Evolutionary conservation across 1,140 invertebrate genomes (phyloP), one percentile per base, ranked within the genome.

Genomic region (Aphaenogaster rudis): DNA sequence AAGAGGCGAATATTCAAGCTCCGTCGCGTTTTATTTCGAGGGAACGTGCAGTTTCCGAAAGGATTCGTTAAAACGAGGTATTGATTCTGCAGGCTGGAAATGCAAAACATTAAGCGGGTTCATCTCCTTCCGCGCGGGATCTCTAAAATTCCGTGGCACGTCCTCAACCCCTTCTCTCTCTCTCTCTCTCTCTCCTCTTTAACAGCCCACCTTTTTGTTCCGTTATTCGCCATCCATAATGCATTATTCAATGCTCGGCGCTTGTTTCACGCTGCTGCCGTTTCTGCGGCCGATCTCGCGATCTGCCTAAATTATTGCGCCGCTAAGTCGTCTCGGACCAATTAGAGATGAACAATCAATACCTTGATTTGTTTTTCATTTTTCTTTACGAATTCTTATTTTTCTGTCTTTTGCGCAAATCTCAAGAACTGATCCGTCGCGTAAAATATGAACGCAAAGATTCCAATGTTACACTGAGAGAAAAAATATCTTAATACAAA

Each of bases 191-290:
- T 45, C 11, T 28, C 42, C 69, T 42, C 36, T 61, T 54, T 63
- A 36, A 39, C 54, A 36, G 69, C 11, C 28, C 21, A 33, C 39
- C 48, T 48, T 42, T 72, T 48, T 59, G 39, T 67, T 77, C 63
- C 69, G 69, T 87, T 87, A 89, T 84, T 79, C 57, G 59, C 21
- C 52, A 74, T 88, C 59, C 86, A 45, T 61, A 59, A 88, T 85
- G 66, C 74, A 89, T 89, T 88, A 88, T 85, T 76, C 88, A 79
- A 76, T 77, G 15, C 33, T 52, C 33, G 69, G 7, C 28, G 39
- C 54, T 88, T 86, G 77, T 86, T 72, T 72, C 50, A 72, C 66
- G 77, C 13, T 33, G 57, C 21, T 54, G 85, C 42, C 42, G 64
- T 59, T 86, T 81, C 66, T 71, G 76, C 36, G 71, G 48, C 17